Conservation (phyloP, 2,113 vertebrate genomes). For the Athene noctua region DNA sequence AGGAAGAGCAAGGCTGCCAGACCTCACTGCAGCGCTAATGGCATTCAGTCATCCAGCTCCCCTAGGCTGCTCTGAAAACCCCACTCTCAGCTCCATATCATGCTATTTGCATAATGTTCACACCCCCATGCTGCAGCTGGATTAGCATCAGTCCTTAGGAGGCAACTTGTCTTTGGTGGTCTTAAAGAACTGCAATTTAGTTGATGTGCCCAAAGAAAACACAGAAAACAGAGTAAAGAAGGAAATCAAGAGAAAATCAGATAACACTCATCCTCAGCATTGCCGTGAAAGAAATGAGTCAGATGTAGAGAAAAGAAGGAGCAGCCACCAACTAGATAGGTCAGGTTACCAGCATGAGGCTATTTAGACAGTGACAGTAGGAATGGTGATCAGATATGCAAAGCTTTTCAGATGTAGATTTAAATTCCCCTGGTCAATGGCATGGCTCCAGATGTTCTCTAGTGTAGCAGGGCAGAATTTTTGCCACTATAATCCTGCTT, state of each 20-base stretch:
- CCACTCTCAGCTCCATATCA: not conserved
- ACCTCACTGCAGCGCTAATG: not conserved
- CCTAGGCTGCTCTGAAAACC: not conserved
- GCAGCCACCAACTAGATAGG: not conserved
- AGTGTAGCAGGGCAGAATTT: not conserved
- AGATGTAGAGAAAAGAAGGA: not conserved
- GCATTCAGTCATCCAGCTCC: not conserved
- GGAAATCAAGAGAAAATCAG: not conserved
- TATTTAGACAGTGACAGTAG: not conserved
- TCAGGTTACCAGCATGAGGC: not conserved
- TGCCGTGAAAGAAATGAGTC: not conserved
- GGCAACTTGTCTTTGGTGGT: not conserved
- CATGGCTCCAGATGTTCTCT: not conserved
- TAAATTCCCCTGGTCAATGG: not conserved
- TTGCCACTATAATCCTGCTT: not conserved
- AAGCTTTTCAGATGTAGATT: conserved; percentile 22
- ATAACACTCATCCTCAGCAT: not conserved
- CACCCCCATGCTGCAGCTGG: not conserved
- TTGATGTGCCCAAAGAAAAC: not conserved
- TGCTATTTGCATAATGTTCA: not conserved
- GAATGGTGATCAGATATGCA: not conserved
- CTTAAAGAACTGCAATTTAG: not conserved
- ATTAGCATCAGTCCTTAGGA: not conserved
- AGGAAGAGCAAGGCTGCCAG: not conserved
- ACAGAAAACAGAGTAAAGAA: not conserved